These are phyloP conservation scores for Huso huso DNA, from an alignment of 2,797 vertebrate species.

Conservation along the genomic window DNA sequence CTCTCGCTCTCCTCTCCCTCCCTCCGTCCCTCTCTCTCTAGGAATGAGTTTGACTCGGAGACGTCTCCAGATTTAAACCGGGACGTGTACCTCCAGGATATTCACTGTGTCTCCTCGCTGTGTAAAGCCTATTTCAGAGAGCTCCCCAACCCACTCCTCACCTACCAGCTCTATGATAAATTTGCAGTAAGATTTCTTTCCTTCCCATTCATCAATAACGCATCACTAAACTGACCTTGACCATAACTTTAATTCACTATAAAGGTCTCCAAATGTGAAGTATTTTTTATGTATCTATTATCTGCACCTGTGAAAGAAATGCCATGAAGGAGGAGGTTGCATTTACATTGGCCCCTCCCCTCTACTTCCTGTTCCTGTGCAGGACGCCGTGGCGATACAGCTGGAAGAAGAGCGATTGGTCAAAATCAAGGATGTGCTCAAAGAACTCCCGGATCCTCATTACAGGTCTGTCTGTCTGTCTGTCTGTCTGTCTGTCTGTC, in stretches of 20 bases:
- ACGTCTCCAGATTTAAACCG: constrained; percentile 67
- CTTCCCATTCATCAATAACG: neutral
- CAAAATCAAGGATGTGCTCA: constrained; percentile 82
- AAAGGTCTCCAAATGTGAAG: too few species aligned
- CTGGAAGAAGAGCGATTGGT: constrained; percentile 79
- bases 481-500: too few species aligned
- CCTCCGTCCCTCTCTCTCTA: constrained; percentile 31
- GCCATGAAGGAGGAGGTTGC: too few species aligned
- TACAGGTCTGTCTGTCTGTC: constrained; percentile 57
- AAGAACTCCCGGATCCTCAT: constrained; percentile 73
- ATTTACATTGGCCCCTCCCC: too few species aligned
- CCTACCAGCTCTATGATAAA: constrained; percentile 89
- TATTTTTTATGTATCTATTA: too few species aligned
- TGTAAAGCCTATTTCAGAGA: constrained; percentile 94
- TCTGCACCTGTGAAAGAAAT: too few species aligned
- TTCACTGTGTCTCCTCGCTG: constrained; percentile 88
- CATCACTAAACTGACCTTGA: too few species aligned
- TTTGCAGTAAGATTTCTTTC: constrained; percentile 74
- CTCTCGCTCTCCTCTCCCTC: too few species aligned
- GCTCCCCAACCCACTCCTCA: constrained; percentile 88
- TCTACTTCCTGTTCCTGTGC: neutral
- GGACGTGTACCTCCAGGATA: constrained; percentile 84
- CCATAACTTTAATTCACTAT: too few species aligned
- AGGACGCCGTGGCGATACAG: constrained; percentile 86
- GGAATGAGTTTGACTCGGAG: constrained; percentile 81